phyloP scores from a whole-genome alignment of 92 coral and sea anemone genomes.

The Siderastrea radians region DNA sequence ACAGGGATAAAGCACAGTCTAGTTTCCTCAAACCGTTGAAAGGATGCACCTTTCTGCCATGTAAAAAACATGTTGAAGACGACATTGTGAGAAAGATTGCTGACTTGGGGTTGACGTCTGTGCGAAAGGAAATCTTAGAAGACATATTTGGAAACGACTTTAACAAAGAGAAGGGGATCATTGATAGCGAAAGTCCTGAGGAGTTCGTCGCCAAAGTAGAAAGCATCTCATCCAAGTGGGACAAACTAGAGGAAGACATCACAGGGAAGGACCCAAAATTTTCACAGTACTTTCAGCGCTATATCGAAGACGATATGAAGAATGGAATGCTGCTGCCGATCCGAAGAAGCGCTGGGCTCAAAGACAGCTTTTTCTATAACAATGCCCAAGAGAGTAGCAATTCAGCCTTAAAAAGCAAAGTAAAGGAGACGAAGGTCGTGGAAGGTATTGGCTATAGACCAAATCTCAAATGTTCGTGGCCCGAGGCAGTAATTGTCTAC shows the following conservation, averaged over 20 bases:
- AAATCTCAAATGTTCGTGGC: conserved; percentile 42
- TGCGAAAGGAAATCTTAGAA: conserved; percentile 44
- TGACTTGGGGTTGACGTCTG: conserved; percentile 43
- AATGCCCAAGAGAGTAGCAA: conserved; percentile 63
- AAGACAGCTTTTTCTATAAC: conserved; percentile 39
- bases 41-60: conserved; percentile 63
- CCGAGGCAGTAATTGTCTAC: conserved; percentile 44
- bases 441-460: conserved; percentile 47
- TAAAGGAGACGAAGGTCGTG: conserved; percentile 49
- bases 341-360: conserved; percentile 59
- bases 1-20: conserved; percentile 66
- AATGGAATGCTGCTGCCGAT: conserved; percentile 58
- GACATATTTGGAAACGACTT: too few species aligned
- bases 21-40: conserved; percentile 54
- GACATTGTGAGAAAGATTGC: conserved; percentile 56
- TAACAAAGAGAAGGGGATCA: conserved; percentile 59
- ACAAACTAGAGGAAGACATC: conserved; percentile 48
- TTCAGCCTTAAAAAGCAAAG: conserved; percentile 22
- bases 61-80: conserved; percentile 70
- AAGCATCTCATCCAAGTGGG: conserved; percentile 68
- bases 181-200: conserved; percentile 56
- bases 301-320: conserved; percentile 56
- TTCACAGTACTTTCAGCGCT: conserved; percentile 26
- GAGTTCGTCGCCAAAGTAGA: conserved; percentile 75
- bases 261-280: conserved; percentile 31